A percentile compares a stretch with the other conserved stretches of the same genome.
These are phyloP conservation scores for Cricetomys ansorgei DNA, from an alignment of 2,113 vertebrate genomes.

Conservation along the genomic window DNA sequence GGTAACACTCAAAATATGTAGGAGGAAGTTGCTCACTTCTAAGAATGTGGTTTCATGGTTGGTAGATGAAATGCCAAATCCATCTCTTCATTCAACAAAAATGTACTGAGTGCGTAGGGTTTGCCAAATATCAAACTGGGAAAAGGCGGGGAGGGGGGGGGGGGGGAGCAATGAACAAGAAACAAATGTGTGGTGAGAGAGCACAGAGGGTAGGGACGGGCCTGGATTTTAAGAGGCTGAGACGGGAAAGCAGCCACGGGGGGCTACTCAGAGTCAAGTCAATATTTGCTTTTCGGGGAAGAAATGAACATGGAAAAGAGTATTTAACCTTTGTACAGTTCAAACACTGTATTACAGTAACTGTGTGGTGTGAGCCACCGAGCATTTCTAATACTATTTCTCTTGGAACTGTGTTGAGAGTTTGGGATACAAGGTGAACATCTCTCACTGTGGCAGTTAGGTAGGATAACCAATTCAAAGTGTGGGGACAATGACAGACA, in stretches of 20 bases:
- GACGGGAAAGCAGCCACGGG: not conserved
- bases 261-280: not conserved
- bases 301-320: not conserved
- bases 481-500: not conserved
- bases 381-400: not conserved
- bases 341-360: not conserved
- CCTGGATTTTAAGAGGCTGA: not conserved
- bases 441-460: not conserved
- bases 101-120: not conserved
- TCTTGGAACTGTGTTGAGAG: not conserved
- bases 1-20: not conserved
- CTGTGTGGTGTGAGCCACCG: not conserved
- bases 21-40: not conserved
- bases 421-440: not conserved
- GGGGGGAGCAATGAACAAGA: not conserved
- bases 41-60: slow-evolving; percentile 11
- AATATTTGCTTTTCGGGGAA: not conserved
- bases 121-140: not conserved
- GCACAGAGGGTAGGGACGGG: rapidly evolving
- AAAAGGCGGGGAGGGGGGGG: not conserved
- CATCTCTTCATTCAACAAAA: slow-evolving; percentile 44
- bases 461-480: not conserved
- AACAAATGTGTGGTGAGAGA: not conserved
- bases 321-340: not conserved
- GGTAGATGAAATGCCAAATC: not conserved